Evolutionary conservation across 2,888 invertebrate genomes (phyloP).

Genomic region (Dyspetes luteomarginatus): DNA sequence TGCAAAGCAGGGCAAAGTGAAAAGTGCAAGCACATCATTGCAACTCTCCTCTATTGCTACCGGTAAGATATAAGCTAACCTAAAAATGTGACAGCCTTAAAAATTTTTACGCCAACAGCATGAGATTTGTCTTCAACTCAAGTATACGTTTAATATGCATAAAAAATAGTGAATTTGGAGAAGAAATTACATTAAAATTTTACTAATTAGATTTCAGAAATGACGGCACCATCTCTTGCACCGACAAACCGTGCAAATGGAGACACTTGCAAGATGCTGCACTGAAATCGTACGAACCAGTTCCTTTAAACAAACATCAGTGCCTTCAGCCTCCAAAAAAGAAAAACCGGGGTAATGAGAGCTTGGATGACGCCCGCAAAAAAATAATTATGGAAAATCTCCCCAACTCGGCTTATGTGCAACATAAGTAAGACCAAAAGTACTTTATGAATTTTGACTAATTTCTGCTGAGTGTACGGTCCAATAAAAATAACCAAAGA

Average conservation of each 20-base stretch:
- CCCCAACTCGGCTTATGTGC: too few species aligned
- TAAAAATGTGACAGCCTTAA: slow-evolving; percentile 29
- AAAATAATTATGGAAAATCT: too few species aligned
- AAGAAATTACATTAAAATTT: slow-evolving; percentile 11
- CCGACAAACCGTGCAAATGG: slow-evolving; percentile 58
- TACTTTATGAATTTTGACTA: too few species aligned
- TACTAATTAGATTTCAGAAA: slow-evolving; percentile 30
- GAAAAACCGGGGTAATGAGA: too few species aligned
- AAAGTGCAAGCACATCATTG: slow-evolving; percentile 65
- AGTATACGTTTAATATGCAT: background rate
- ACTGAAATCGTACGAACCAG: slow-evolving; percentile 41
- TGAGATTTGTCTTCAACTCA: slow-evolving; percentile 14
- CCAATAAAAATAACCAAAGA: too few species aligned
- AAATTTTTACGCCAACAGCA: slow-evolving; percentile 19
- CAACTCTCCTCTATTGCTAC: slow-evolving; percentile 54
- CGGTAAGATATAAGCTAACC: slow-evolving; percentile 28
- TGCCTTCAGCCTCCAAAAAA: too few species aligned
- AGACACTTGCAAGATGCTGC: slow-evolving; percentile 43
- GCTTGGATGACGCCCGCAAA: too few species aligned
- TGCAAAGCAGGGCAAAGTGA: slow-evolving; percentile 59
- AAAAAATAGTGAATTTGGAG: slow-evolving; percentile 19
- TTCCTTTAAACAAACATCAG: slow-evolving; percentile 43
- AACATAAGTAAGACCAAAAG: too few species aligned
- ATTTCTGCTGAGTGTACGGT: too few species aligned
- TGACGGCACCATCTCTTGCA: slow-evolving; percentile 49